These are phyloP conservation scores for Phaethornis superciliosus DNA, from an alignment of 2,113 vertebrate genomes.

Conservation along the genomic window DNA sequence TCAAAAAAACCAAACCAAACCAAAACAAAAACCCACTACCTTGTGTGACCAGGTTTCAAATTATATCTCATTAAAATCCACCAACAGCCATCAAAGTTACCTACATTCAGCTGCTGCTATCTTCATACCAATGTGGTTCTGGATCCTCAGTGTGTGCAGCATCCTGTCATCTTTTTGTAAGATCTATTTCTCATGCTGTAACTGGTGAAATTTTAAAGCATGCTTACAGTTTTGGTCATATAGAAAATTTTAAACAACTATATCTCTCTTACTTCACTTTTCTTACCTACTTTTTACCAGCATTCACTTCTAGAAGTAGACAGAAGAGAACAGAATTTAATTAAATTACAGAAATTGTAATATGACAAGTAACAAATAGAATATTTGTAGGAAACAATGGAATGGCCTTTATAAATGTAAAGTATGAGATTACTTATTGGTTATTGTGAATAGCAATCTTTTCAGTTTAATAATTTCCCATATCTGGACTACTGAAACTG, in stretches of 20 bases:
- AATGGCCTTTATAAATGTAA: not conserved
- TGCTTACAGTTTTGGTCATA: not conserved
- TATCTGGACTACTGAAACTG: not conserved
- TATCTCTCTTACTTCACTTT: not conserved
- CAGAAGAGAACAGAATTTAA: not conserved
- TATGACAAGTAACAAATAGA: not conserved
- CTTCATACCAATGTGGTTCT: not conserved
- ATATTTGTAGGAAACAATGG: not conserved
- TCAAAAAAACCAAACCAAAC: not conserved
- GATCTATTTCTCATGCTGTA: not conserved
- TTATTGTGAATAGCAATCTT: not conserved
- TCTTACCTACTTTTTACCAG: not conserved
- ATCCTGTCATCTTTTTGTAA: not conserved
- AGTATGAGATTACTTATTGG: not conserved
- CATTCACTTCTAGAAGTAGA: not conserved
- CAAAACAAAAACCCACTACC: not conserved
- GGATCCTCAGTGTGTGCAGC: rapidly evolving
- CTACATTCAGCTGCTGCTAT: not conserved
- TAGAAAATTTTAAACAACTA: not conserved
- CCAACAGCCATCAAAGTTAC: not conserved
- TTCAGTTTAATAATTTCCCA: not conserved
- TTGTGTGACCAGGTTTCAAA: not conserved
- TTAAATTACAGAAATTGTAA: not conserved
- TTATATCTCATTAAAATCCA: not conserved
- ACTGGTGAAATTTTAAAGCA: not conserved